Conservation (phyloP, 2,797 vertebrate species). For the Etheostoma perlongum region DNA sequence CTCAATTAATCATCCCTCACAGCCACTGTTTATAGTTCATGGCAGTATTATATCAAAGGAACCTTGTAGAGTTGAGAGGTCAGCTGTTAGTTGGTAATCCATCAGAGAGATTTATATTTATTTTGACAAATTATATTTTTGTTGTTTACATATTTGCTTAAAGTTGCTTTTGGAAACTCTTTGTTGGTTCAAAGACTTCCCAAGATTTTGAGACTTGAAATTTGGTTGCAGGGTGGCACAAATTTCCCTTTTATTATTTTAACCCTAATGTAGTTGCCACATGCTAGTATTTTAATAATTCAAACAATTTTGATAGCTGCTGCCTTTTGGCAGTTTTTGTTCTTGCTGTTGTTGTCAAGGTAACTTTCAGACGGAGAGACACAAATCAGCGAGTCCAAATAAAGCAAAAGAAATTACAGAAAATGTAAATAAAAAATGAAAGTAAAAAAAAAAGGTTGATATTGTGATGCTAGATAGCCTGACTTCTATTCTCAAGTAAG, state of each 20-base stretch:
- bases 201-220: background rate
- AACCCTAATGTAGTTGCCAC: conserved; percentile 6
- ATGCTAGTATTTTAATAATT: conserved; percentile 14
- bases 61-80: background rate
- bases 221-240: background rate
- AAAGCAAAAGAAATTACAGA: background rate
- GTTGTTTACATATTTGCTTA: conserved; percentile 15
- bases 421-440: background rate
- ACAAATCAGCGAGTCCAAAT: background rate
- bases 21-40: conserved; percentile 8
- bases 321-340: background rate
- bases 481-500: background rate
- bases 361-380: background rate
- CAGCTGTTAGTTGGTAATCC: background rate
- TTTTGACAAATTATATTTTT: background rate
- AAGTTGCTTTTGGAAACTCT: conserved; percentile 1
- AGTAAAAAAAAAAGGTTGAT: background rate
- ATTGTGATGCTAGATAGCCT: too few relatives aligned
- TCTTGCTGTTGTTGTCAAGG: background rate
- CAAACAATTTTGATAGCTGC: background rate
- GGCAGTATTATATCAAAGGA: conserved; percentile 7
- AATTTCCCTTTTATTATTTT: background rate
- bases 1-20: background rate
- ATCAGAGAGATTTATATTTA: conserved; percentile 7
- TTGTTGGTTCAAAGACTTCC: conserved; percentile 1